A percentile compares a stretch with the other conserved stretches of the same genome.
phyloP scores from a whole-genome alignment of 1,140 invertebrate genomes.

The Cotesia chilonis region DNA sequence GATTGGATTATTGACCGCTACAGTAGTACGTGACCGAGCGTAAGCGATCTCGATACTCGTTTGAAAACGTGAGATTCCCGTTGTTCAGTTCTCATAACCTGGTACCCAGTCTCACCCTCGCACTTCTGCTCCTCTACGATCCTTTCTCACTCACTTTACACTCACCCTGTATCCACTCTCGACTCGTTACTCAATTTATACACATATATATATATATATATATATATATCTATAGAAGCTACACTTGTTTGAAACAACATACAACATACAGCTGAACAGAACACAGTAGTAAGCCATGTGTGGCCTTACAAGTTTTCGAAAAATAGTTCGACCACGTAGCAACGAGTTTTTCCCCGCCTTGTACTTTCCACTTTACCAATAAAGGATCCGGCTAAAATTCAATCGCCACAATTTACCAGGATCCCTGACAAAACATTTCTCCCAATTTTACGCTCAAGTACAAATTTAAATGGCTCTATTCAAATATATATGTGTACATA shows the following conservation, averaged over 20 bases:
- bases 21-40: slow-evolving; percentile 22
- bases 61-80: slow-evolving; percentile 17
- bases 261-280: too few relatives aligned
- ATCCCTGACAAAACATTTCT: slow-evolving; percentile 16
- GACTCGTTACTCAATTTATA: too few relatives aligned
- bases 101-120: too few relatives aligned
- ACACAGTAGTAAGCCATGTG: slow-evolving; percentile 9
- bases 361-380: slow-evolving; percentile 17
- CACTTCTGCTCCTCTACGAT: too few relatives aligned
- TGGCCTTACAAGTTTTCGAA: neutral
- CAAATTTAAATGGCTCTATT: too few relatives aligned
- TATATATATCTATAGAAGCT: too few relatives aligned
- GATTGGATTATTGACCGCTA: slow-evolving; percentile 29
- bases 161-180: too few relatives aligned
- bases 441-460: neutral
- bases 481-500: too few relatives aligned
- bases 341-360: too few relatives aligned
- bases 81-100: slow-evolving; percentile 1
- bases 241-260: too few relatives aligned
- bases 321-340: slow-evolving; percentile 5
- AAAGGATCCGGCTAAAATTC: slow-evolving; percentile 14
- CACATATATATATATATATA: too few relatives aligned
- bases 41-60: slow-evolving; percentile 26
- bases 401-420: slow-evolving; percentile 5
- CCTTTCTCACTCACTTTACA: too few relatives aligned